Percentiles rank a stretch among this genome's conserved stretches.
Conservation (phyloP, 2,113 vertebrate genomes). For the Camelus bactrianus region DNA sequence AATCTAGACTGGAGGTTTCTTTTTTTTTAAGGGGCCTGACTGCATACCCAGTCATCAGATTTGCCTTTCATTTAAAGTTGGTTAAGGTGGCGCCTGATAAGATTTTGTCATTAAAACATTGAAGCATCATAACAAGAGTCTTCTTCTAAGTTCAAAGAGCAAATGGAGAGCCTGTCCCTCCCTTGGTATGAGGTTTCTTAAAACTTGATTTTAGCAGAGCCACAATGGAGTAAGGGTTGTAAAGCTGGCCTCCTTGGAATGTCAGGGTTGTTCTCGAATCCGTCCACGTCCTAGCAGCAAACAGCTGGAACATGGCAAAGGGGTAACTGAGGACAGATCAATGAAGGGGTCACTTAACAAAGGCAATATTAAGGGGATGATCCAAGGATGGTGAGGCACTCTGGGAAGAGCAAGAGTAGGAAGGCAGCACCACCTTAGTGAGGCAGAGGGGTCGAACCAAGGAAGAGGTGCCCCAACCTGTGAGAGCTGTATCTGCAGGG, state of each 20-base stretch:
- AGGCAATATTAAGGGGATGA: neutral
- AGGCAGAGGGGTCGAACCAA: too few relatives aligned
- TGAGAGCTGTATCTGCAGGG: neutral
- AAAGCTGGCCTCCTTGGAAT: neutral
- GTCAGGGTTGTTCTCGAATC: neutral
- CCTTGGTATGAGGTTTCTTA: neutral
- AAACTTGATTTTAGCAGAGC: neutral
- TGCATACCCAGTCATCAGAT: accelerated
- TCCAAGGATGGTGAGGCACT: too few relatives aligned
- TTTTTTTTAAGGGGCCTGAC: neutral
- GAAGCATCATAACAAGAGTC: neutral
- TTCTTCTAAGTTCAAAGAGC: neutral
- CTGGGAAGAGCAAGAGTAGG: neutral
- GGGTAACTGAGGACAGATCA: neutral
- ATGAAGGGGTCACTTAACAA: neutral
- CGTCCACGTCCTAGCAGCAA: neutral
- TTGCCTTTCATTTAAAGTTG: neutral
- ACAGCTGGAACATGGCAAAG: neutral
- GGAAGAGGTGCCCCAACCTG: neutral
- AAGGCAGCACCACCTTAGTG: neutral
- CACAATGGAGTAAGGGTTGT: neutral
- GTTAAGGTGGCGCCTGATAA: neutral
- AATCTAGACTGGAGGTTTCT: too few relatives aligned
- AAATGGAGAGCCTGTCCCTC: neutral
- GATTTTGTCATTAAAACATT: neutral